Evolutionary conservation across 2,888 invertebrate species (phyloP).

Genomic region (Phyllotreta striolata): DNA sequence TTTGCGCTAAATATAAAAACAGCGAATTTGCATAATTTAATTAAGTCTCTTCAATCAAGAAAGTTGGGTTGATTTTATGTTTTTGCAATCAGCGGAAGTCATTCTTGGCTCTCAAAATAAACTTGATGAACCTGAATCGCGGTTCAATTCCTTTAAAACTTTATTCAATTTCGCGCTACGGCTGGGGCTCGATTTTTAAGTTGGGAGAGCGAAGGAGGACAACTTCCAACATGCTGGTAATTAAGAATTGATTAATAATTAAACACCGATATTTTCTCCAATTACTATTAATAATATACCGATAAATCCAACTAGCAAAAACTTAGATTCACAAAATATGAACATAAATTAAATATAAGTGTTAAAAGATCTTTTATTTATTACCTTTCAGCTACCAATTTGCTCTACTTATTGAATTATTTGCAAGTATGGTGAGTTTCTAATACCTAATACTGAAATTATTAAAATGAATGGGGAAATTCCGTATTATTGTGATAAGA

Average conservation of each 20-base stretch:
- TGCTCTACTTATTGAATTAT: too few species aligned
- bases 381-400: too few species aligned
- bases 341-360: too few species aligned
- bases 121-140: conserved; percentile 36
- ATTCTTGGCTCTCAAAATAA: conserved; percentile 50
- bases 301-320: too few species aligned
- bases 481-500: conserved; percentile 6
- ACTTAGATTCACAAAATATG: too few species aligned
- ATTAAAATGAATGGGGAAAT: background rate
- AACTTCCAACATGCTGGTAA: background rate
- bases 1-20: conserved; percentile 51
- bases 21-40: conserved; percentile 57
- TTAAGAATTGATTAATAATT: too few species aligned
- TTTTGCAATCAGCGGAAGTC: conserved; percentile 60
- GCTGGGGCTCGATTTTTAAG: background rate
- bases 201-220: background rate
- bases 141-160: conserved; percentile 19
- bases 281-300: too few species aligned
- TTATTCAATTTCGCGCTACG: conserved; percentile 24
- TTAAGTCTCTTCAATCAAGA: conserved; percentile 60
- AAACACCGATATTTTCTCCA: too few species aligned
- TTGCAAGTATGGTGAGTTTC: too few species aligned
- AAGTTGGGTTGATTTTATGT: conserved; percentile 57
- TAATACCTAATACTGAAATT: too few species aligned
- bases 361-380: too few species aligned